Base-by-base conservation (phyloP, 2,888 invertebrate genomes). In the Bhutanitis thaidina region DNA sequence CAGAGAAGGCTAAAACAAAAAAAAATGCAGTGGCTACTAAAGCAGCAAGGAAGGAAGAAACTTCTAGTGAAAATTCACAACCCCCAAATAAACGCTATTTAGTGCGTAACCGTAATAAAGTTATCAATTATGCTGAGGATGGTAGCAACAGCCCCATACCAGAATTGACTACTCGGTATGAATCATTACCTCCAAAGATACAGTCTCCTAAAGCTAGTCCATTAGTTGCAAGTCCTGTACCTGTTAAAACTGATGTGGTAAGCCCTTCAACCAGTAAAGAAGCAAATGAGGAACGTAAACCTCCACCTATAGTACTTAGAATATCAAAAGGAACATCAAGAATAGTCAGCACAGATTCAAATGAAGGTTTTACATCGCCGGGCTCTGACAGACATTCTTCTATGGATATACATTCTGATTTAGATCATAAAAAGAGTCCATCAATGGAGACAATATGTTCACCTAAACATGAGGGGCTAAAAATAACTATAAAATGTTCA, bases 301-400 rank as follows among this genome's bases (percentile, higher is more conserved):
- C 94, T 76, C 95, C 96, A 38, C 96, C 96, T 16, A 97, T 97
- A 69, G 96, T 96, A 48, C 86, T 97, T 58, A 91, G 96, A 83
- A 97, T 97, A 91, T 96, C 96, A 60, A 95, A 96, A 83, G 92
- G 92, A 44, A 92, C 92, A 50, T 92, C 92, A 43, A 90, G 92
- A 60, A 89, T 92, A 71, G 91, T 92, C 49, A 92, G 92, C 68
- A 92, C 92, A 45, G 92, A 92, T 67, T 92, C 92, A 51, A 92
- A 92, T 83, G 91, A 91, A 71, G 90, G 91, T 44, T 87, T 90
- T 43, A 91, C 89, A 58, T 91, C 91, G 44, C 91, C 91, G 48
- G 82, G 83, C 55, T 86, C 90, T 56, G 90, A 90, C 53, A 77
- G 90, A 59, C 84, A 90, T 73, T 89, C 90, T 38, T 89, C 88